Base-by-base conservation (phyloP, 2,113 vertebrate species). In the Hirundichthys speculiger region DNA sequence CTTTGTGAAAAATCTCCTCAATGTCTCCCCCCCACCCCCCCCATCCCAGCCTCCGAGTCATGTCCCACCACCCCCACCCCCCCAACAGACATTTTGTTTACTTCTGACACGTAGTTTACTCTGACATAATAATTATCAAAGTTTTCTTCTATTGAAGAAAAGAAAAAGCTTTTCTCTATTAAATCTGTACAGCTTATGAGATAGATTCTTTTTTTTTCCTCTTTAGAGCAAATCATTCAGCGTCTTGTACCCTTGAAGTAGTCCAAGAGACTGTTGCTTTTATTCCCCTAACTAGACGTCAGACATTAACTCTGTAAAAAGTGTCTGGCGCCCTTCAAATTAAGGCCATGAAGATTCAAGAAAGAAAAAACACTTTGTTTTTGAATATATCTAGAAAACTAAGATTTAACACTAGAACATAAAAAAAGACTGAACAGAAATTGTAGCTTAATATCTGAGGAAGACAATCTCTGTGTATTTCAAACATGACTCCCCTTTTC, bases 271-370 rank as follows among this genome's bases (percentile, higher is more conserved):
- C 84, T 87, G 68, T 69, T 67, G 82, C 93, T 91, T 90, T 92
- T 87, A 90, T 89, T 24, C 19, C 16, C 52, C 86, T 88, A 94
- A 94, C 90, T 86, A 93, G 94, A 95, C 92, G 93, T 92, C 94
- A 94, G 94, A 90, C 72, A 84, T 81, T 5, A 85, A 85, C 87
- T 86, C 83, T 82, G 83, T 87, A 85, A 89, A 90, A 90, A 88
- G 89, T 89, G 83, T 95, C 92, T 93, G 93, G 94, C 92, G 92
- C 96, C 95, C 93, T 96, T 95, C 92, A 98, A 98, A 97, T 98
- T 98, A 98, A 98, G 96, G 95, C 96, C 97, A 96, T 96, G 95
- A 97, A 96, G 94, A 96, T 96, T 98, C 93, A 94, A 94, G 93
- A 96, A 95, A 95, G 92, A 93, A 92, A 92, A 77, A 64, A 14